Conservation (phyloP, 2,797 vertebrate species). For the Hydrolagus colliei region DNA sequence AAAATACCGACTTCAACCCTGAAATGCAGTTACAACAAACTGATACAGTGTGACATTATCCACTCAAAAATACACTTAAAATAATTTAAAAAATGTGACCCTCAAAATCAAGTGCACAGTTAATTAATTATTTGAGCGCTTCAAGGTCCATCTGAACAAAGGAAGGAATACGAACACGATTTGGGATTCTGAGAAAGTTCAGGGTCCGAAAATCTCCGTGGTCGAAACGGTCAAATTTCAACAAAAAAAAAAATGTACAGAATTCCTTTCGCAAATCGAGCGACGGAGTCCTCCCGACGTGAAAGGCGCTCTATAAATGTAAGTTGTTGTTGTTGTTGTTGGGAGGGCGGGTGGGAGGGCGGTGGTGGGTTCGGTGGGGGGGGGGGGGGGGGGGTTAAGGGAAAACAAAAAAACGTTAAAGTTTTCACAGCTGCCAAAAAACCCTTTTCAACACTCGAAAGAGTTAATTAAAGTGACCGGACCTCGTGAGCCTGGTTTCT, state of each 20-base stretch:
- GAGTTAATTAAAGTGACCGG: background rate
- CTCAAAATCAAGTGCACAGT: background rate
- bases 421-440: slow-evolving; percentile 23
- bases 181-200: background rate
- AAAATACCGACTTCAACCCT: too few species aligned
- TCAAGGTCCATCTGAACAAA: background rate
- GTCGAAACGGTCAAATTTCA: background rate
- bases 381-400: too few species aligned
- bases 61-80: background rate
- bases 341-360: too few species aligned
- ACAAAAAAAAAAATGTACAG: background rate
- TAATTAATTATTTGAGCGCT: background rate
- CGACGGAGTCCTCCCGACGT: too few species aligned
- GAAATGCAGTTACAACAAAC: slow-evolving; percentile 2
- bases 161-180: background rate
- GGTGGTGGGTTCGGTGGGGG: too few species aligned
- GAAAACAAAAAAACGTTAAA: slow-evolving; percentile 1
- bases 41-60: background rate
- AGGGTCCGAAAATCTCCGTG: background rate
- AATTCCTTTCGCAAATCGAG: background rate
- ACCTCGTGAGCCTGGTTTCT: too few species aligned
- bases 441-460: background rate
- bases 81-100: background rate
- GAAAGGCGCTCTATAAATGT: too few species aligned
- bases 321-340: too few species aligned